Evolutionary conservation across 2,797 vertebrate species (phyloP).

Genomic region (Lophotriccus pileatus): DNA sequence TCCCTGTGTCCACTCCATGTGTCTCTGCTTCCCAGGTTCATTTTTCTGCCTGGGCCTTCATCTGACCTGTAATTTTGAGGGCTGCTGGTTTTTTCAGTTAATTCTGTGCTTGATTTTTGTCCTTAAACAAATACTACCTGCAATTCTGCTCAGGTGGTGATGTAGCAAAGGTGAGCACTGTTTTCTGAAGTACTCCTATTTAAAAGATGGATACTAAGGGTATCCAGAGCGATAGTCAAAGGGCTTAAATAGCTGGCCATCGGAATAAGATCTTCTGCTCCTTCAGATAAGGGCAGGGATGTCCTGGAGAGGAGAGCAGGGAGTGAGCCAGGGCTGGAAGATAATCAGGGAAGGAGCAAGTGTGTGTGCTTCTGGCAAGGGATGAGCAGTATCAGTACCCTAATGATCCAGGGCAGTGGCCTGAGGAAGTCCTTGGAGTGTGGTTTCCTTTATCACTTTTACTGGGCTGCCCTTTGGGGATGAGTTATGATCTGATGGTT

Average conservation of each 20-base stretch:
- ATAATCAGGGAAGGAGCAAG: neutral
- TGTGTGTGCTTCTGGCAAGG: neutral
- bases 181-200: rapidly evolving
- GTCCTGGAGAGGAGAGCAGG: neutral
- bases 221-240: neutral
- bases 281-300: rapidly evolving
- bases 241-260: neutral
- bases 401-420: slow-evolving; percentile 44
- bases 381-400: slow-evolving; percentile 18
- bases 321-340: neutral
- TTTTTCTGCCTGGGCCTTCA: neutral
- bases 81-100: neutral
- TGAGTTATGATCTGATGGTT: slow-evolving; percentile 54
- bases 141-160: neutral
- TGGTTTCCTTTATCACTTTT: slow-evolving; percentile 57
- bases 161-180: neutral
- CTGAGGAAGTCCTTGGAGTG: slow-evolving; percentile 66
- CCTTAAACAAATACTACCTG: neutral
- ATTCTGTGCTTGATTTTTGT: neutral
- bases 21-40: neutral
- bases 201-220: neutral
- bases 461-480: slow-evolving; percentile 29
- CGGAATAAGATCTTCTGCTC: neutral
- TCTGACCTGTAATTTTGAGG: neutral
- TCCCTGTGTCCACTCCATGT: neutral